Evolutionary conservation across 2,888 invertebrate genomes (phyloP), one percentile per base, ranked within the genome.

Genomic region (Nesidiocoris tenuis): DNA sequence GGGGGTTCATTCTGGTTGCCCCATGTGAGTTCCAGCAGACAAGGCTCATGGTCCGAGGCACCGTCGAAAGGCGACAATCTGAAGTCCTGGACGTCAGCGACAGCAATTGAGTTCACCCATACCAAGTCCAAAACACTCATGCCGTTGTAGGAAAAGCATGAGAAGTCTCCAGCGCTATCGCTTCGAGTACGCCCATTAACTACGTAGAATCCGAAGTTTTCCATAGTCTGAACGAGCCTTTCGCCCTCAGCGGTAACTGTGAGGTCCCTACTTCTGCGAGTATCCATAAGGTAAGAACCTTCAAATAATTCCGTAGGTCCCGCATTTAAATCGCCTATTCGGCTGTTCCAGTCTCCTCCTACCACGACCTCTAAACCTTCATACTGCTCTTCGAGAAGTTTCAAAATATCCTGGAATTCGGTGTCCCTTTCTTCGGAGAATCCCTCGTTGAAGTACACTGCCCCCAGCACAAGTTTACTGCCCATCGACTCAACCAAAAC

Each of bases 301-400:
- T 68, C 68, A 56, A 56, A 68, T n/a, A 68, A 19, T 7, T 68
- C 57, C 1, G 1, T 3, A 17, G 18, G n/a, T 1, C 68, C 68
- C 56, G 2, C 21, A 22, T 68, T 54, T 18, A 68, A 19, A 1
- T 5, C 55, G 21, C 68, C 68, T 19, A 68, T 68, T 18, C 56
- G 54, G 19, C 68, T 68, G 16, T 68, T 68, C 68, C 68, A 68
- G 19, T 68, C 68, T 9, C 66, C 66, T 1, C 66, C 66, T 18
- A 66, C 7, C 5, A 66, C 17, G 18, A 68, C n/a, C n/a, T n/a
- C n/a, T n/a, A n/a, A n/a, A n/a, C n/a, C n/a, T n/a, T n/a, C n/a
- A n/a, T n/a, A n/a, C n/a, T n/a, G n/a, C n/a, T n/a, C n/a, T n/a
- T n/a, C n/a, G n/a, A n/a, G n/a, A n/a, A n/a, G n/a, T n/a, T n/a